Evolutionary conservation across 2,113 vertebrate species (phyloP), one percentile per base, ranked within the genome.

Genomic region (Chloropsis cyanopogon): DNA sequence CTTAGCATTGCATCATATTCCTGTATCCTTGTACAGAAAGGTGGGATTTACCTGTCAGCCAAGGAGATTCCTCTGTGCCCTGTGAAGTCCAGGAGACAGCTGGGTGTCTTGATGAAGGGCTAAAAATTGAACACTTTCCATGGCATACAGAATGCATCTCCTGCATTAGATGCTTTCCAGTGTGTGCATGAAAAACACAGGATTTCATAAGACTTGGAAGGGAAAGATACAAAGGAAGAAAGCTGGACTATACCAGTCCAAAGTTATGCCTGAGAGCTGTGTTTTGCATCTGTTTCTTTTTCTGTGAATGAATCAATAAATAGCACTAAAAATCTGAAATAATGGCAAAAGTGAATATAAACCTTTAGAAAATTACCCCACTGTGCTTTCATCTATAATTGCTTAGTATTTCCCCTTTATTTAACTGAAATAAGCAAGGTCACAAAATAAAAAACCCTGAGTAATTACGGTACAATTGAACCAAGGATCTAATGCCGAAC

Each of bases 301-400:
- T 57, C 44, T 13, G 24, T 93, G 66, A 41, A 28, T 76, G 61
- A 82, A 70, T 68, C 35, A 88, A 68, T 73, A 73, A 82, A 35
- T 39, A 59, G 33, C 50, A 53, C 73, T 61, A 25, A 93, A 83
- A 86, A 65, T 56, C 33, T 19, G 29, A 91, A 59, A 77, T 75
- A 35, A 61, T 76, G 37, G 39, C 31, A 73, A 29, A 88, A 86
- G 56, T 52, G 8, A 75, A 81, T 64, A 82, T 26, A 71, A 24
- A 42, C 28, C 24, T 90, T 88, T 75, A 83, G 86, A 86, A 95
- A 93, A 94, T 64, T 25, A 64, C 11, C 28, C n/a, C 49, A 49
- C 20, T 12, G 28, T 60, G 35, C 35, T 89, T 94, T 83, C 28
- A 46, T 59, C 65, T 69, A 33, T 66, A 79, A 68, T 72, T 64